phyloP scores from a whole-genome alignment of 2,113 vertebrate species.

The Lampris megalopsis region DNA sequence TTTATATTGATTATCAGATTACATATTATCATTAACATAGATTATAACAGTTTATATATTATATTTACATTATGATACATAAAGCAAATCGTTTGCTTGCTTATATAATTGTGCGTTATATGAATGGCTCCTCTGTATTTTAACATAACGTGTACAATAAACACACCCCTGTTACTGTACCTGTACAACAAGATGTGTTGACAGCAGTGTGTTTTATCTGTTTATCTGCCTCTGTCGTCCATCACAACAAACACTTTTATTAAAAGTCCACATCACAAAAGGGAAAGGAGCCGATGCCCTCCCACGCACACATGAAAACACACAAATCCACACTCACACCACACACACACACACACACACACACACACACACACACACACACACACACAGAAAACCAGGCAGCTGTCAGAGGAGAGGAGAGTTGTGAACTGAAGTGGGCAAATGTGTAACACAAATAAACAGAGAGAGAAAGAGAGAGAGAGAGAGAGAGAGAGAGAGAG shows the following conservation, averaged over 20 bases:
- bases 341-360: conserved; percentile 25
- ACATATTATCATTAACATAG: conserved; percentile 52
- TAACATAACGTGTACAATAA: conserved; percentile 73
- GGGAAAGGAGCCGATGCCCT: conserved; percentile 89
- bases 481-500: neutral
- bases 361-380: conserved; percentile 37
- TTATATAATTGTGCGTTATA: conserved; percentile 17
- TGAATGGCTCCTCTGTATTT: conserved; percentile 72
- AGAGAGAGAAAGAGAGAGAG: neutral
- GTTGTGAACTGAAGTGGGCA: conserved; percentile 56
- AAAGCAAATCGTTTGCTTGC: conserved; percentile 49
- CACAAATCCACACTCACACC: conserved; percentile 21
- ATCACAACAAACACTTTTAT: conserved; percentile 71
- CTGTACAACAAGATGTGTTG: conserved; percentile 47
- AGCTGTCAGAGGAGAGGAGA: conserved; percentile 65
- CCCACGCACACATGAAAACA: conserved; percentile 57
- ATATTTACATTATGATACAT: conserved; percentile 62
- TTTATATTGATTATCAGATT: conserved; percentile 61
- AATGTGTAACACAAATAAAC: conserved; percentile 62
- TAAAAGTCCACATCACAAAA: conserved; percentile 87
- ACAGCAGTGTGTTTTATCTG: conserved; percentile 63
- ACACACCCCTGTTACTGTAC: conserved; percentile 6
- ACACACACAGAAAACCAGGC: conserved; percentile 28
- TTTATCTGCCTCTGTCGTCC: conserved; percentile 60
- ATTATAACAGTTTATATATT: conserved; percentile 64